Conservation (phyloP, 2,888 invertebrate species). For the Rhorus exstirpatorius region DNA sequence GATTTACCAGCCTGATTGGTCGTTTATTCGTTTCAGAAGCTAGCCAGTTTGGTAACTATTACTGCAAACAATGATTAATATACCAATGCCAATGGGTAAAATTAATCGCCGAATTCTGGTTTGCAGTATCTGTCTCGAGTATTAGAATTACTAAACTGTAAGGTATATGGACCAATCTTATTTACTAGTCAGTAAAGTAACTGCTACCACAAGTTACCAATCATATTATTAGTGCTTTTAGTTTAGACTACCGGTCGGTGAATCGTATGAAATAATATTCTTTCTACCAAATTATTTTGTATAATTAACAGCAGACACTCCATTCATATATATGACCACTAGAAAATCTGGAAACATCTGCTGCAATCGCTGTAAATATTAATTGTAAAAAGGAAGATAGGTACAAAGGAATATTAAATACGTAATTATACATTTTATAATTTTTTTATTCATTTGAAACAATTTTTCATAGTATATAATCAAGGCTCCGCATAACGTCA, state of each 20-base stretch:
- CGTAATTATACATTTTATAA: constrained; percentile 3
- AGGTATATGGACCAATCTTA: constrained; percentile 9
- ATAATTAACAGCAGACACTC: not conserved
- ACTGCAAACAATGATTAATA: constrained; percentile 20
- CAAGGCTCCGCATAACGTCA: not conserved
- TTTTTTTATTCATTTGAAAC: constrained; percentile 14
- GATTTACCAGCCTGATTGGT: constrained; percentile 12
- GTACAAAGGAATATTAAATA: not conserved
- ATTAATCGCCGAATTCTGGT: constrained; percentile 28
- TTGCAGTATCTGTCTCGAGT: constrained; percentile 10
- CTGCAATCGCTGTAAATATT: constrained; percentile 10
- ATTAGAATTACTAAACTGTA: constrained; percentile 23
- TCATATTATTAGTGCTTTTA: constrained; percentile 11
- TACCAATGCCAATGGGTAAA: constrained; percentile 15
- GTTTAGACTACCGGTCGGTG: not conserved
- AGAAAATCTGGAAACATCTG: constrained; percentile 1
- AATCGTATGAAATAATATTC: not conserved
- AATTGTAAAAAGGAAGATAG: not conserved
- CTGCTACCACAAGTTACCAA: constrained; percentile 13
- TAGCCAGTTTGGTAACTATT: constrained; percentile 12
- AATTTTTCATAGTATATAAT: not conserved
- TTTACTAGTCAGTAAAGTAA: constrained; percentile 30
- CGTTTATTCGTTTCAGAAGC: constrained; percentile 20
- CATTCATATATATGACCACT: constrained; percentile 7
- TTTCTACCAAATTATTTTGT: constrained; percentile 3